Percentiles rank a stretch among this genome's conserved stretches.
phyloP scores from a whole-genome alignment of 2,888 invertebrate species.

The Limulus polyphemus region DNA sequence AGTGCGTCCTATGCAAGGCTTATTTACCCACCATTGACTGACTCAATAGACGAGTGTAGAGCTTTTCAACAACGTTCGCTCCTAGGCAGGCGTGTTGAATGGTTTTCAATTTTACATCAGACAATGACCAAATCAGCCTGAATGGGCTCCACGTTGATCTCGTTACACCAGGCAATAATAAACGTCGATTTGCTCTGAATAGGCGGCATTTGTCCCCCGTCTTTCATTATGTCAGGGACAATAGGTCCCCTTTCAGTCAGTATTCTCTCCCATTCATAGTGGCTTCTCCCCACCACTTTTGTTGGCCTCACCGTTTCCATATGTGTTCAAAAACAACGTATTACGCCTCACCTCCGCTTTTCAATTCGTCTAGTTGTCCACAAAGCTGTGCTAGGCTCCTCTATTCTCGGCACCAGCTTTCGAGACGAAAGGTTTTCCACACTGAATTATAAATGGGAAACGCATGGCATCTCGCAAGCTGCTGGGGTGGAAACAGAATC shows the following conservation, averaged over 20 bases:
- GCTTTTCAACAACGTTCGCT: slow-evolving; percentile 7
- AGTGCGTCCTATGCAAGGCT: slow-evolving; percentile 5
- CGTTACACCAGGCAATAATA: slow-evolving; percentile 22
- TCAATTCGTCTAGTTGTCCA: slow-evolving; percentile 1
- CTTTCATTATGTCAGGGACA: slow-evolving; percentile 19
- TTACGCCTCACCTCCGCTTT: slow-evolving; percentile 13
- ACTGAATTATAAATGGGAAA: slow-evolving; percentile 1
- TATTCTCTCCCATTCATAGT: slow-evolving; percentile 18
- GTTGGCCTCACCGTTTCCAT: slow-evolving; percentile 14
- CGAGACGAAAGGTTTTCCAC: not conserved
- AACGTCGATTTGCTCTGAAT: slow-evolving; percentile 22
- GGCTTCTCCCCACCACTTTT: slow-evolving; percentile 16
- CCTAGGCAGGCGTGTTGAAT: slow-evolving; percentile 14
- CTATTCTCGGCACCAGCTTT: not conserved
- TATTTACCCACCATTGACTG: slow-evolving; percentile 19
- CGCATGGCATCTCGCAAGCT: not conserved
- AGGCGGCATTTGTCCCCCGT: slow-evolving; percentile 21
- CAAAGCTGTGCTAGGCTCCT: not conserved
- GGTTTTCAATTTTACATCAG: slow-evolving; percentile 24
- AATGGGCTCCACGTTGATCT: slow-evolving; percentile 20
- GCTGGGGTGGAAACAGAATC: too few species aligned
- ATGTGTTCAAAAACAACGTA: slow-evolving; percentile 24
- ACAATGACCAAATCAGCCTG: slow-evolving; percentile 22
- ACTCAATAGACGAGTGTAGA: slow-evolving; percentile 20
- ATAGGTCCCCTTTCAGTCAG: slow-evolving; percentile 6